Conservation (phyloP, 2,888 invertebrate species). For the Agonum fuliginosum region DNA sequence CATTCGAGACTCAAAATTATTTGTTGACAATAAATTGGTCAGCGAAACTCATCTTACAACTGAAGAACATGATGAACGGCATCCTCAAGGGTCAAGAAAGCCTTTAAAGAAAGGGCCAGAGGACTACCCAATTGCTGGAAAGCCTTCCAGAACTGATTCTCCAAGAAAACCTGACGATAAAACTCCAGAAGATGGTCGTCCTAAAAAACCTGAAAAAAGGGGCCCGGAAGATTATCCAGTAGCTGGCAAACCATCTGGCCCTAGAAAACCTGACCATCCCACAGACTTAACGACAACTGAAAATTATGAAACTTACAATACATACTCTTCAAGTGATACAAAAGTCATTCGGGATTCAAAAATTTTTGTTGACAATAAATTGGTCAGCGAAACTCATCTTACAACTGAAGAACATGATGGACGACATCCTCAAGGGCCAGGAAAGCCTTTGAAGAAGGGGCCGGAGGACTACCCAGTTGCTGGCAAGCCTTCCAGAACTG, state of each 20-base stretch:
- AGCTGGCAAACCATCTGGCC: neutral
- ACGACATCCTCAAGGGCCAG: neutral
- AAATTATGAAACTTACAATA: neutral
- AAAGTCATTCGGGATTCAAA: constrained; percentile 14
- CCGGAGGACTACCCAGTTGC: neutral
- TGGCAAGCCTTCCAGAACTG: constrained; percentile 59
- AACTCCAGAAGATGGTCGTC: constrained; percentile 16
- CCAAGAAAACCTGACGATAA: constrained; percentile 60
- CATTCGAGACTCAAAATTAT: constrained; percentile 7
- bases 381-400: neutral
- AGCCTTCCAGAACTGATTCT: constrained; percentile 61
- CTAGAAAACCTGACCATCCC: neutral
- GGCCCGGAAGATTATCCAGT: constrained; percentile 13
- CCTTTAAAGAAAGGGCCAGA: neutral
- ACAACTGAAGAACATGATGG: neutral
- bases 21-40: constrained; percentile 27
- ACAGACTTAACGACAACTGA: neutral
- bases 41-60: neutral
- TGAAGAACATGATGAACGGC: neutral
- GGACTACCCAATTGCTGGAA: constrained; percentile 50
- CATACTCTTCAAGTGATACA: neutral
- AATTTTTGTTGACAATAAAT: constrained; percentile 34
- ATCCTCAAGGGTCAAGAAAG: neutral
- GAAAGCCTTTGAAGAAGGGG: neutral
- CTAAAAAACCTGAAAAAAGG: constrained; percentile 37